Conservation (phyloP, 1,140 invertebrate species). For the Steinernema feltiae region DNA sequence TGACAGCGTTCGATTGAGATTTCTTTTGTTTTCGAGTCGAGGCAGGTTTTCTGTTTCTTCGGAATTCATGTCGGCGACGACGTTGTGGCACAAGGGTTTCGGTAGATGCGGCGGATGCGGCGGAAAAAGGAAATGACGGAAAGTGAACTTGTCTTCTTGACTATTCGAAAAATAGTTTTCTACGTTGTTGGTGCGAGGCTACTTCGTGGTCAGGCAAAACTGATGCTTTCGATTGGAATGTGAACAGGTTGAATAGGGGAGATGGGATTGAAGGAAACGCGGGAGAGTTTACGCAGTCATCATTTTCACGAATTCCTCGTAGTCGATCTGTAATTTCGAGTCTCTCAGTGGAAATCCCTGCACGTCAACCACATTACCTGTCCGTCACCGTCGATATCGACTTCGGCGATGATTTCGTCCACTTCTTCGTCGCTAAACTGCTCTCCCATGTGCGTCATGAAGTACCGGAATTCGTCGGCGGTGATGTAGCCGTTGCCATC, state of each 20-base stretch:
- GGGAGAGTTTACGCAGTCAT: constrained; percentile 43
- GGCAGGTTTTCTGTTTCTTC: neutral
- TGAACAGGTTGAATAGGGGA: neutral
- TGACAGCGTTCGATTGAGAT: neutral
- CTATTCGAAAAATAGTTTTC: constrained; percentile 12
- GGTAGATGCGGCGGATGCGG: neutral
- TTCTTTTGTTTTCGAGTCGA: neutral
- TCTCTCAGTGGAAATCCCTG: neutral
- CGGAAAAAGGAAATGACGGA: neutral
- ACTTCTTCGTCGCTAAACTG: constrained; percentile 57
- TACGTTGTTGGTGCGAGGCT: neutral
- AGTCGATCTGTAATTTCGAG: constrained; percentile 48
- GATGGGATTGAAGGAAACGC: too few relatives aligned
- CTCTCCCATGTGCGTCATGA: constrained; percentile 58
- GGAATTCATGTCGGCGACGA: neutral
- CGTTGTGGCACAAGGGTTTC: neutral
- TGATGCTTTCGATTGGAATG: constrained; percentile 10
- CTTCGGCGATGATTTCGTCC: constrained; percentile 56
- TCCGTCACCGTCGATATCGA: constrained; percentile 58
- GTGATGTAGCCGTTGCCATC: constrained; percentile 58
- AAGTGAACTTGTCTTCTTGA: constrained; percentile 17
- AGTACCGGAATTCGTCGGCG: constrained; percentile 56
- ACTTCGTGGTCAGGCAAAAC: constrained; percentile 5
- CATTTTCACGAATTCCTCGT: constrained; percentile 57
- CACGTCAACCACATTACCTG: constrained; percentile 39